Conservation (phyloP, 92 coral and sea anemone genomes). For the Meandrina meandrites region DNA sequence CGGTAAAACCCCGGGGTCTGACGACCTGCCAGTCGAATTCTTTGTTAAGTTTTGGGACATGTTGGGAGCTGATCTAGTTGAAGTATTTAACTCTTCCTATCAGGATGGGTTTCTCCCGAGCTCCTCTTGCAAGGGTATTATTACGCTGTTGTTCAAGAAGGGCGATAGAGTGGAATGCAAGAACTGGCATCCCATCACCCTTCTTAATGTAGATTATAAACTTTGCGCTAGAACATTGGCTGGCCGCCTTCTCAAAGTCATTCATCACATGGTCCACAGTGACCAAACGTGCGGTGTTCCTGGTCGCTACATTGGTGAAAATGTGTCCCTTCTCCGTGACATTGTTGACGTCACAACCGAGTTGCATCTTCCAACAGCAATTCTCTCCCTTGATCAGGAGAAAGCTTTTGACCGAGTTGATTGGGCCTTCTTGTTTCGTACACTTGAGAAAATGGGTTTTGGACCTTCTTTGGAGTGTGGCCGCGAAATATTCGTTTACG, state of each 20-base stretch:
- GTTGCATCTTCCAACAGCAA: neutral
- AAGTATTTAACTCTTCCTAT: neutral
- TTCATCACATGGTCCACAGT: neutral
- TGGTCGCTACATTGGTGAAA: no score
- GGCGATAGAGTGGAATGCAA: slow-evolving; percentile 6
- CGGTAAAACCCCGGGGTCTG: no score
- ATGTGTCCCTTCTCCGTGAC: neutral
- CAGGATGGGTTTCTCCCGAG: no score
- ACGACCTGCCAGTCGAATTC: no score
- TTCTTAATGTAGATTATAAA: slow-evolving; percentile 40
- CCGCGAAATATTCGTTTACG: no score
- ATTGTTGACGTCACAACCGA: neutral
- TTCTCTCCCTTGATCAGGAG: neutral
- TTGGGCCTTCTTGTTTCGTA: neutral
- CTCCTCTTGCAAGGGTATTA: neutral
- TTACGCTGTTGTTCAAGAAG: slow-evolving; percentile 24
- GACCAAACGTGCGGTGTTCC: slow-evolving; percentile 49
- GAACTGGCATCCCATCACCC: slow-evolving; percentile 53
- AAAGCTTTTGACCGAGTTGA: slow-evolving; percentile 23
- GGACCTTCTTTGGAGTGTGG: no score
- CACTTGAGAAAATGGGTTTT: no score
- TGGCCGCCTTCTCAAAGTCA: neutral
- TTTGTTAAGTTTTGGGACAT: no score
- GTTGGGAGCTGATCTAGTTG: neutral
- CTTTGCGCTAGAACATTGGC: slow-evolving; percentile 7